Base-by-base conservation (phyloP, 2,113 vertebrate species). In the Riparia riparia region DNA sequence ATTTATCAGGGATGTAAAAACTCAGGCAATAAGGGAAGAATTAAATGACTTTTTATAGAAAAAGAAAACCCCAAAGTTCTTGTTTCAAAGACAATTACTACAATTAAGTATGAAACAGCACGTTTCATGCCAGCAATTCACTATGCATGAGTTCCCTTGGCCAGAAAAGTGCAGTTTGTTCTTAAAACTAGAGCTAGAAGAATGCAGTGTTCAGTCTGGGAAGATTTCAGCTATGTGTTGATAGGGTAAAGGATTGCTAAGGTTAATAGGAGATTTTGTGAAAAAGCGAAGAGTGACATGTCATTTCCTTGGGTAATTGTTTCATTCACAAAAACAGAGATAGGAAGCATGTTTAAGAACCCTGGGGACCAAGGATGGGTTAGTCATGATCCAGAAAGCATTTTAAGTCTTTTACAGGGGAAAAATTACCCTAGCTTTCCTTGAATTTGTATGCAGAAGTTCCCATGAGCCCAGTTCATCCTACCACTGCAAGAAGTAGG, bases 91-190 rank as follows among this genome's bases (percentile, higher is more conserved):
- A 44, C 66, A 92, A 44, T 73, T 45, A 79, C 25, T 47, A 25
- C 39, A 87, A 87, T 61, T 60, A 91, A 88, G 45, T 45, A 91
- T 65, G 58, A 91, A 87, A 69, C 54, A 77, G 73, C 74, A 95
- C 3, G 50, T 95, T 79, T 37, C 7, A 16, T 32, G 58, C 65
- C 81, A 96, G 45, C 19, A 82, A 80, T 79, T 65, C 58, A 89
- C 32, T 82, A 14, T 10, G 32, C 19, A 24, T 65, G 53, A 80
- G 17, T 89, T 79, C 29, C 63, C 14, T 90, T 82, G 63, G 50
- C 53, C 56, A 82, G 61, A 82, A 82, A 64, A 78, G 6, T 34
- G 29, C 87, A 49, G 18, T 57, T 83, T 91, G 61, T 54, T 81
- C 63, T 26, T 66, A 60, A 71, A 81, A 60, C 41, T 44, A 8